Evolutionary conservation across 2,888 invertebrate species (phyloP), one percentile per base, ranked within the genome.

Genomic region (Kuschelorhynchus macadamiae): DNA sequence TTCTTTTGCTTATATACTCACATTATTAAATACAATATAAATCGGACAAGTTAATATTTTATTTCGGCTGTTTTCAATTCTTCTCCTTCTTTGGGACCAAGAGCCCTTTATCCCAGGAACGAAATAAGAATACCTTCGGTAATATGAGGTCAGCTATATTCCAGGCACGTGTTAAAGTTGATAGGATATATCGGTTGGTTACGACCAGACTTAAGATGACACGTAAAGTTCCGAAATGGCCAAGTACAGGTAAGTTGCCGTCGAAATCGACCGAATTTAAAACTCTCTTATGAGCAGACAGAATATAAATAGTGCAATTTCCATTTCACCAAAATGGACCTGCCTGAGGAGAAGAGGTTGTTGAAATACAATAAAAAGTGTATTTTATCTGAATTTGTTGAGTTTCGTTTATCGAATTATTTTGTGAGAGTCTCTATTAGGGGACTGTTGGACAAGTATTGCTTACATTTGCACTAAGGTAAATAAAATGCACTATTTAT

Each of bases 161-260:
- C 55, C n/a, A 42, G 57, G 12, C 56, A 44, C 64, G 63, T 36
- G 21, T 12, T 17, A 36, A 25, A 36, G 20, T 39, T 12, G 53
- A 46, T 47, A 32, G 46, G 44, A 44, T 53, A 62, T 62, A 53
- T 62, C 46, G 62, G 44, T 42, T 47, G 53, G 62, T 44, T 62
- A 46, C 42, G 53, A 39, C 36, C 53, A 53, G 53, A 44, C 62
- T 62, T 62, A 62, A 62, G 62, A 62, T 53, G 62, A 53, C 62
- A 62, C 62, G 62, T 62, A 62, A 62, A 62, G 33, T 62, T 53
- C 30, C 44, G 41, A 52, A 46, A 62, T 32, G 44, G 62, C 52
- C 62, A 25, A 41, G 39, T 50, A 30, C 60, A 60, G 47, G 59
- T 59, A 32, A 33, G 46, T 59, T 33, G 42, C 21, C 25, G 36